A percentile compares a stretch with the other conserved stretches of the same genome.
phyloP scores from a whole-genome alignment of 2,888 invertebrate genomes.

The Sphinx pinastri region DNA sequence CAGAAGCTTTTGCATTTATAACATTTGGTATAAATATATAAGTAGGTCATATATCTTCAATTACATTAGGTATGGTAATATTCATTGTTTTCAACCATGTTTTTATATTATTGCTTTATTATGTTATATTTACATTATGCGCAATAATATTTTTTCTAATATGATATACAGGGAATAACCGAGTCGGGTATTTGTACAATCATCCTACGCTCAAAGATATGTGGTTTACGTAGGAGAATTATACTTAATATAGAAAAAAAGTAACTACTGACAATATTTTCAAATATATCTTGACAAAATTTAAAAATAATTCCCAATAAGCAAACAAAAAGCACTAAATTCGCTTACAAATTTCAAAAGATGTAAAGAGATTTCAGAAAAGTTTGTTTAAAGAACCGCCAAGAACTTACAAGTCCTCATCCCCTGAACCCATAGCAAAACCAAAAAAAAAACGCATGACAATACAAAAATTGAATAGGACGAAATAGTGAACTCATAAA shows the following conservation, averaged over 20 bases:
- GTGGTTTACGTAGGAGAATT: background rate
- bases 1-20: too few species aligned
- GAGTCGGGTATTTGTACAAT: conserved; percentile 9
- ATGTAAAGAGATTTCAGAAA: background rate
- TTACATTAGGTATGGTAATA: too few species aligned
- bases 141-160: background rate
- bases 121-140: background rate
- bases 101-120: background rate
- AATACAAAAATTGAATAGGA: conserved; percentile 38
- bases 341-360: background rate
- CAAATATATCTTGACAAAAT: background rate
- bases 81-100: too few species aligned
- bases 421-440: background rate
- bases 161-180: conserved; percentile 4
- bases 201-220: background rate
- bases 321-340: background rate
- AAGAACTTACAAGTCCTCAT: background rate
- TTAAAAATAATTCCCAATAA: background rate
- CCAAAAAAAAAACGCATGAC: conserved; percentile 17
- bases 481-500: conserved; percentile 79
- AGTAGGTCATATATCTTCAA: too few species aligned
- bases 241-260: background rate
- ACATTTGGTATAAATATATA: too few species aligned
- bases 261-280: background rate
- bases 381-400: background rate